phyloP scores from a whole-genome alignment of 2,113 vertebrate genomes.

The Stigmatopora argus region DNA sequence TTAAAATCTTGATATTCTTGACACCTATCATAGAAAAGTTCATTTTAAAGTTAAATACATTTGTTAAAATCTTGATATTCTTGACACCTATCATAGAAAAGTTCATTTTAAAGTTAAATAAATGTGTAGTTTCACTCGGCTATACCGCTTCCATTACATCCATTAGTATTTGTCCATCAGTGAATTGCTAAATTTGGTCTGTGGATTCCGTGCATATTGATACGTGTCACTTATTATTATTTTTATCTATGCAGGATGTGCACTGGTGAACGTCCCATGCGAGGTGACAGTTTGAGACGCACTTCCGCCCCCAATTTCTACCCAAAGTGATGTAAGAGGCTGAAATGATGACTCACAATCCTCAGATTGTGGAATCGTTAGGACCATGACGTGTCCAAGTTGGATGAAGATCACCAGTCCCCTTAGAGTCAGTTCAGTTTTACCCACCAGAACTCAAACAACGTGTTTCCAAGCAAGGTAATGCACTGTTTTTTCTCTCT shows the following conservation, averaged over 20 bases:
- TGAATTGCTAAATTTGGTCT: too few relatives aligned
- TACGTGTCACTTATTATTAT: neutral
- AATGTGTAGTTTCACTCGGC: neutral
- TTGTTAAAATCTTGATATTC: too few relatives aligned
- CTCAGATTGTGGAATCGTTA: neutral
- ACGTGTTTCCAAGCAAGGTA: constrained; percentile 45
- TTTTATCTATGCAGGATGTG: constrained; percentile 1
- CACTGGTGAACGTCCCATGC: neutral
- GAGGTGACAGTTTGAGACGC: constrained; percentile 14
- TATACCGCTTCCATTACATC: neutral
- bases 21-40: too few relatives aligned
- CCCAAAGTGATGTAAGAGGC: neutral
- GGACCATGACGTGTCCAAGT: neutral
- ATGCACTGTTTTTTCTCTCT: constrained; percentile 1
- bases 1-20: too few relatives aligned
- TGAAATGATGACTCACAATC: neutral
- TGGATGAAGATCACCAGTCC: constrained; percentile 9
- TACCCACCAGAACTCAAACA: constrained; percentile 39
- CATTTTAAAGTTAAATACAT: too few relatives aligned
- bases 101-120: too few relatives aligned
- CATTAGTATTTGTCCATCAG: neutral
- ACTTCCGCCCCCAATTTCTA: constrained; percentile 36
- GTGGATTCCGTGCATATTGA: neutral
- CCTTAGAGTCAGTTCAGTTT: neutral
- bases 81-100: too few relatives aligned